These are phyloP conservation scores for Sebastes kiyomatsui DNA, from an alignment of 2,797 vertebrate species.

Conservation along the genomic window DNA sequence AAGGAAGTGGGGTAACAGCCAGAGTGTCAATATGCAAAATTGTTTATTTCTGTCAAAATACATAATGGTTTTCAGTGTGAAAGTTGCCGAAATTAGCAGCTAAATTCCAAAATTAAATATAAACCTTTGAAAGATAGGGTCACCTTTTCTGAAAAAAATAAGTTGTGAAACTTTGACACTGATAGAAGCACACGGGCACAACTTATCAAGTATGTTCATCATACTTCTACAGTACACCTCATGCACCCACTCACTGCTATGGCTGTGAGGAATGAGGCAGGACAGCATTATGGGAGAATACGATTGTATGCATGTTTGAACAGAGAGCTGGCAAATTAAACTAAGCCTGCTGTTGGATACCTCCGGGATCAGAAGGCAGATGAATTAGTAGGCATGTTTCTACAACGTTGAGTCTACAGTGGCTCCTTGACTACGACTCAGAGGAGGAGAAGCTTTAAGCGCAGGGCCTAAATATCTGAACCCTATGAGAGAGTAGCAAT, in stretches of 20 bases:
- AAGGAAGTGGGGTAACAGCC: background rate
- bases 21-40: background rate
- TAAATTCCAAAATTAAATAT: background rate
- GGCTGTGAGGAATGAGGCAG: background rate
- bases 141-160: background rate
- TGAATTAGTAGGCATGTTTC: conserved; percentile 11
- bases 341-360: conserved; percentile 12
- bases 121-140: background rate
- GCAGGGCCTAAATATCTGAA: background rate
- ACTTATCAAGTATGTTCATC: background rate
- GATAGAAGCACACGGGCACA: background rate
- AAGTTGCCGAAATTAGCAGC: background rate
- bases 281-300: background rate
- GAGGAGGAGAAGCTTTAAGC: background rate
- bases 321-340: conserved; percentile 47
- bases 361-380: background rate
- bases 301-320: conserved; percentile 50
- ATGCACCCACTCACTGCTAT: background rate
- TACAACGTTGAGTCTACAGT: background rate
- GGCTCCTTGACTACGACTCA: background rate
- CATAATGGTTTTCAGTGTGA: background rate
- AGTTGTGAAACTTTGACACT: background rate
- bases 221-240: background rate
- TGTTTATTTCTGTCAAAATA: background rate
- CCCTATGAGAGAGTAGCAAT: background rate